These are phyloP conservation scores for Fopius arisanus DNA, from an alignment of 1,140 invertebrate genomes.

Conservation along the genomic window DNA sequence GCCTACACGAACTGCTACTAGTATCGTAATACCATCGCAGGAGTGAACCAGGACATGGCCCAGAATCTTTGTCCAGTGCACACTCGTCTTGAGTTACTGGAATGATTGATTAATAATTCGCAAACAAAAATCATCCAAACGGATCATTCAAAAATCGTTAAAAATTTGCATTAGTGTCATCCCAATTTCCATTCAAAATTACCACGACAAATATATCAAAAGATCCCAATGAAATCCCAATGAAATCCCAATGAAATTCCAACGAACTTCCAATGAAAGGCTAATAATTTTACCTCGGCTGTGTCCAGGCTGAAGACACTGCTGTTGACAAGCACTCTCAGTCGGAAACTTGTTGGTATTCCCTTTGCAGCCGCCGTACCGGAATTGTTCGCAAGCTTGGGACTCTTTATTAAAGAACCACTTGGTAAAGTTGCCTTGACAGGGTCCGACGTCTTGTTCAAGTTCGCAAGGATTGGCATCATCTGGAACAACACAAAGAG, in stretches of 20 bases:
- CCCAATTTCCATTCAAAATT: not conserved
- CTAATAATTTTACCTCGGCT: conserved; percentile 73
- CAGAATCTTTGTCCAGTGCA: conserved; percentile 63
- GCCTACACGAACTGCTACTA: conserved; percentile 63
- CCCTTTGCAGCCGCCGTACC: conserved; percentile 89
- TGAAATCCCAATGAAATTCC: too few relatives aligned
- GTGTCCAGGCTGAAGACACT: conserved; percentile 76
- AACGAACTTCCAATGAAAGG: not conserved
- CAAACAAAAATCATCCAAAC: not conserved
- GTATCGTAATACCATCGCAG: conserved; percentile 72
- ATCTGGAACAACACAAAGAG: conserved; percentile 76
- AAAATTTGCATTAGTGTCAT: conserved; percentile 6
- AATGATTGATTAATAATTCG: conserved; percentile 25
- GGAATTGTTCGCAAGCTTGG: conserved; percentile 78
- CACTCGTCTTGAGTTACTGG: conserved; percentile 63
- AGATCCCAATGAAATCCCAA: too few relatives aligned
- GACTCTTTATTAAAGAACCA: conserved; percentile 83
- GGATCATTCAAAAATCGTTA: not conserved
- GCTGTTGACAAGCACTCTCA: conserved; percentile 80
- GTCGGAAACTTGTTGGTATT: conserved; percentile 89
- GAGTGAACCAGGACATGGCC: conserved; percentile 67
- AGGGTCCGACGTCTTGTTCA: conserved; percentile 80
- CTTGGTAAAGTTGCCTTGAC: conserved; percentile 80
- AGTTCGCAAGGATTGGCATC: conserved; percentile 82
- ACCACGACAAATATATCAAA: not conserved